These are phyloP conservation scores for Formicarius rufipectus DNA, from an alignment of 2,113 vertebrate species.

Conservation along the genomic window DNA sequence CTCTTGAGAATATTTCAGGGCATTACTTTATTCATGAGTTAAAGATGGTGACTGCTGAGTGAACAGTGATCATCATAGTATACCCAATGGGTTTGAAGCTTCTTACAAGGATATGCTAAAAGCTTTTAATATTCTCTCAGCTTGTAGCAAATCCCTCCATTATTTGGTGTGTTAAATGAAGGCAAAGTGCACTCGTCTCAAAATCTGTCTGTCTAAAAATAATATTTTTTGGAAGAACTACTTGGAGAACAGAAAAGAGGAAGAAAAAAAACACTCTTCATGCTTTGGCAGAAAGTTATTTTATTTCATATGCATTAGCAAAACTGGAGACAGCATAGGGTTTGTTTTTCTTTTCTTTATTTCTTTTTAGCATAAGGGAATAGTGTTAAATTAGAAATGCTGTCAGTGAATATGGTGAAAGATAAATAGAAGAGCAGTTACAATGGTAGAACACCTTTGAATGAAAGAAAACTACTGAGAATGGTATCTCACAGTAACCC, in stretches of 20 bases:
- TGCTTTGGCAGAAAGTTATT: slow-evolving; percentile 11
- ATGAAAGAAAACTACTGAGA: background rate
- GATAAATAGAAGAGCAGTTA: background rate
- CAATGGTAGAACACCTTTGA: background rate
- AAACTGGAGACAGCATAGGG: background rate
- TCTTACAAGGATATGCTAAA: background rate
- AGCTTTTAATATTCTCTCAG: slow-evolving; percentile 18
- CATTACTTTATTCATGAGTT: slow-evolving; percentile 43
- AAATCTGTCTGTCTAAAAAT: slow-evolving; percentile 52
- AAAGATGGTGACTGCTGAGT: slow-evolving; percentile 2
- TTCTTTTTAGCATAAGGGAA: background rate
- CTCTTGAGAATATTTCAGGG: slow-evolving; percentile 18
- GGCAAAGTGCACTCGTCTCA: slow-evolving; percentile 24
- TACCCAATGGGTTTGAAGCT: background rate
- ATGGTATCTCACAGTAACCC: background rate
- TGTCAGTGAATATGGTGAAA: background rate
- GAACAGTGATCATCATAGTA: background rate
- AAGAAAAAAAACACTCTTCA: background rate
- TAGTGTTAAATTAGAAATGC: background rate
- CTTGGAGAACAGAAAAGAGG: slow-evolving; percentile 8
- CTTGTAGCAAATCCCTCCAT: slow-evolving; percentile 4
- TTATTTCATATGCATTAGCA: background rate
- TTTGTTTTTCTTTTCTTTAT: background rate
- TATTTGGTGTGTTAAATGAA: slow-evolving; percentile 20
- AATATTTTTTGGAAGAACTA: slow-evolving; percentile 38